phyloP scores from a whole-genome alignment of 2,888 invertebrate species.

The Tetranychus piercei region DNA sequence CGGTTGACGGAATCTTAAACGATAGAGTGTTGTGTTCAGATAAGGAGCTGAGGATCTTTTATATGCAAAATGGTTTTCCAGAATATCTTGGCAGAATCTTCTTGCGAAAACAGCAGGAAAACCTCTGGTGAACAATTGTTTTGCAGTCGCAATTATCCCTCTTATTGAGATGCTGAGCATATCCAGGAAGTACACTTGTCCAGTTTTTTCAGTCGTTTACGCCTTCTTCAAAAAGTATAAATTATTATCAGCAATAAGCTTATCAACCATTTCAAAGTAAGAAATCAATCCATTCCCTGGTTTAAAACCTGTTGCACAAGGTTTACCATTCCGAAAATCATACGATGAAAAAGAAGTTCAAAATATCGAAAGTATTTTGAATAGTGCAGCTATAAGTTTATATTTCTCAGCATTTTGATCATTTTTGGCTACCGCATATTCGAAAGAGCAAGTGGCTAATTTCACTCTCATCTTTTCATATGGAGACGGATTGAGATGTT shows the following conservation, averaged over 20 bases:
- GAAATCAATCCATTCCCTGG: not conserved
- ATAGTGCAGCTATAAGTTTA: not conserved
- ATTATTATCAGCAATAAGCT: too few relatives aligned
- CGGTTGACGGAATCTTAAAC: too few relatives aligned
- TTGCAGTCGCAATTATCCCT: not conserved
- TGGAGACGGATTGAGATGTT: not conserved
- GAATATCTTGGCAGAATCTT: not conserved
- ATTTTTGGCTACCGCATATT: not conserved
- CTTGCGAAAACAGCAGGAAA: not conserved
- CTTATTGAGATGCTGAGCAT: not conserved
- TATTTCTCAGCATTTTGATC: not conserved
- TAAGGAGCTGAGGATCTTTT: not conserved
- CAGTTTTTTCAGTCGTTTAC: not conserved
- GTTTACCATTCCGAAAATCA: not conserved
- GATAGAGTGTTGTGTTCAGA: too few relatives aligned
- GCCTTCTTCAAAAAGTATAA: not conserved
- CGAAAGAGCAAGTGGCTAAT: not conserved
- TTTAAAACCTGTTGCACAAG: not conserved
- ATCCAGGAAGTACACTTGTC: not conserved
- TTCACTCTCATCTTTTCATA: not conserved
- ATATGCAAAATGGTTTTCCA: not conserved
- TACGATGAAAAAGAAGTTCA: not conserved
- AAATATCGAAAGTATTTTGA: not conserved
- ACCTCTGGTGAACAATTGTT: not conserved
- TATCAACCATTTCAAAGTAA: not conserved